Evolutionary conservation across 1,140 invertebrate species (phyloP), one percentile per base, ranked within the genome.

Genomic region (Drosophila bocki): DNA sequence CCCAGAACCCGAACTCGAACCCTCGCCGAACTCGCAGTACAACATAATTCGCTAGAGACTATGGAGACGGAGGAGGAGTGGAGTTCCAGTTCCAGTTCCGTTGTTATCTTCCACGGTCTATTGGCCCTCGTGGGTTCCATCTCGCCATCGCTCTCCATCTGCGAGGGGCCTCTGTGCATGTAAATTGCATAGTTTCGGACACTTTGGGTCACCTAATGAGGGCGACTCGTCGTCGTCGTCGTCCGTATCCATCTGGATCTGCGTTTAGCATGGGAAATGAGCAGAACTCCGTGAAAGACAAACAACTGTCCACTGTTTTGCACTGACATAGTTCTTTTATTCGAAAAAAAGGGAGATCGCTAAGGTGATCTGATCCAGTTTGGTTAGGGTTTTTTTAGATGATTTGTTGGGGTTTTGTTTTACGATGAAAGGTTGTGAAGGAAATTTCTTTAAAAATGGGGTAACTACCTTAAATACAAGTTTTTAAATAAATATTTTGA

Each of bases 141-240:
- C 64, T 72, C 57, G 51, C 51, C 33, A 53, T 53, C 45, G 19
- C 50, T 53, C 50, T 53, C 32, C 50, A 53, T 81, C 41, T 57
- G 57, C 63, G 81, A 90, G 68, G 61, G 81, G 78, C 82, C 63
- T 68, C 78, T 90, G 59, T 75, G 86, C 85, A 90, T 90, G 82
- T 85, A 90, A 90, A 90, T 90, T 81, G 85, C 86, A 90, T 90
- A 82, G 75, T 90, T 90, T 68, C 75, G 65, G 81, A 90, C 85
- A 88, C 85, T 84, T 88, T 84, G 85, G 83, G 80, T 88, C 85
- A 90, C 57, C 80, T 88, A 88, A 88, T 88, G 84, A 88, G 84
- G 80, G 74, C 84, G 84, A 60, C 74, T 71, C 65, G 42, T 70
- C 65, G 69, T 32, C 32, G 41, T 50, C 53, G 35, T 33, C 53